Evolutionary conservation across 2,888 invertebrate species (phyloP).

Genomic region (Papilio protenor): DNA sequence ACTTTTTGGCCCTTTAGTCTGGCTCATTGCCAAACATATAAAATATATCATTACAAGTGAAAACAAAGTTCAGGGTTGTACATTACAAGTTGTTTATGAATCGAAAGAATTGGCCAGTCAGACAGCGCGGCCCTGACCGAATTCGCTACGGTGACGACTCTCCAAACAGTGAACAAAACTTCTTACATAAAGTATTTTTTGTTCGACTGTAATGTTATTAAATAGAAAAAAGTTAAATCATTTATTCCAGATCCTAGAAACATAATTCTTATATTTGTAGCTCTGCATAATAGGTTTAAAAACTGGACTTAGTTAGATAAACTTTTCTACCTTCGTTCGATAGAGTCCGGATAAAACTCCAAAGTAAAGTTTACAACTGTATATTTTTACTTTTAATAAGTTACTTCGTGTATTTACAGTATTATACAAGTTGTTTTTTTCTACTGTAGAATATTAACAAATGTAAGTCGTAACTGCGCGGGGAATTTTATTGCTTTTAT

Average conservation of each 20-base stretch:
- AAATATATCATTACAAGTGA: conserved; percentile 8
- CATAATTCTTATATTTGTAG: neutral
- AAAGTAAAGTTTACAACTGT: neutral
- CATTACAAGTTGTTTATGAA: conserved; percentile 37
- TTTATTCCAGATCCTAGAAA: neutral
- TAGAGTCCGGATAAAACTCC: no score
- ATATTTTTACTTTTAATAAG: conserved; percentile 5
- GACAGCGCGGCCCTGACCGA: conserved; percentile 66
- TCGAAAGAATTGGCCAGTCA: conserved; percentile 36
- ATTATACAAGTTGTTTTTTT: conserved; percentile 43
- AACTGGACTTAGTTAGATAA: no score
- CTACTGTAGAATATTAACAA: neutral
- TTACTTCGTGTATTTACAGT: conserved; percentile 17
- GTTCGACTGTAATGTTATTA: neutral
- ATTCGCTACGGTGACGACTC: conserved; percentile 66
- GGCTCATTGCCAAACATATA: conserved; percentile 1
- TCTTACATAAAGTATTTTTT: conserved; percentile 26
- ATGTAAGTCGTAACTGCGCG: conserved; percentile 49
- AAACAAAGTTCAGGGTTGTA: conserved; percentile 32
- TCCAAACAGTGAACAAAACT: conserved; percentile 58
- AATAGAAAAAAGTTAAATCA: neutral
- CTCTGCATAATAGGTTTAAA: no score
- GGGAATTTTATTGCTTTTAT: conserved; percentile 63
- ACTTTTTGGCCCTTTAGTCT: neutral
- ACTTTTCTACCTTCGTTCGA: no score